phyloP scores from a whole-genome alignment of 2,113 vertebrate species.

The Carassius auratus region DNA sequence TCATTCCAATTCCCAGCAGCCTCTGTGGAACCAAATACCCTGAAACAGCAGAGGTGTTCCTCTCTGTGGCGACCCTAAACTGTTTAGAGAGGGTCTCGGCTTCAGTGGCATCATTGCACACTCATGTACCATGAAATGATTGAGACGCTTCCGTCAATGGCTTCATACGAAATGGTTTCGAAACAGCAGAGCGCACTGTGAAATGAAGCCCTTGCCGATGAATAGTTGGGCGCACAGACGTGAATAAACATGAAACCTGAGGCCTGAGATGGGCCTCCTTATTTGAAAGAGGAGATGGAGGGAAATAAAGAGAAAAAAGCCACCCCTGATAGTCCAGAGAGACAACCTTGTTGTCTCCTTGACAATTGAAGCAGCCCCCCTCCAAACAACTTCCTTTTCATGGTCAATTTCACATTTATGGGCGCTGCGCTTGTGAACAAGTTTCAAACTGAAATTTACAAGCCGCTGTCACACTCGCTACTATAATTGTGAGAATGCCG shows the following conservation, averaged over 20 bases:
- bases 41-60: slow-evolving; percentile 38
- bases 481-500: slow-evolving; percentile 67
- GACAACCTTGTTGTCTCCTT: slow-evolving; percentile 68
- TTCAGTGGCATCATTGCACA: slow-evolving; percentile 44
- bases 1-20: slow-evolving; percentile 26
- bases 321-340: slow-evolving; percentile 56
- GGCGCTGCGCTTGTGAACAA: slow-evolving; percentile 61
- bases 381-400: slow-evolving; percentile 61
- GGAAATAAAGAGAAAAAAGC: slow-evolving; percentile 28
- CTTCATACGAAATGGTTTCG: slow-evolving; percentile 58
- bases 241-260: slow-evolving; percentile 59
- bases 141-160: slow-evolving; percentile 53
- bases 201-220: slow-evolving; percentile 58
- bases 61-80: slow-evolving; percentile 52
- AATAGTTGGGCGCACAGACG: slow-evolving; percentile 48
- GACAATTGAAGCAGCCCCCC: slow-evolving; percentile 62
- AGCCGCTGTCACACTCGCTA: slow-evolving; percentile 63
- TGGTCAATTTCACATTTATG: slow-evolving; percentile 71
- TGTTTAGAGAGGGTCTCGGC: slow-evolving; percentile 58
- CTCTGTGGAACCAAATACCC: slow-evolving; percentile 33
- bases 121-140: slow-evolving; percentile 62
- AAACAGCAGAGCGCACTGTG: slow-evolving; percentile 61
- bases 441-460: slow-evolving; percentile 67
- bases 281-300: slow-evolving; percentile 9
- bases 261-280: neutral